phyloP scores from a whole-genome alignment of 2,797 vertebrate species.

The Pyrrhura leucotis region DNA sequence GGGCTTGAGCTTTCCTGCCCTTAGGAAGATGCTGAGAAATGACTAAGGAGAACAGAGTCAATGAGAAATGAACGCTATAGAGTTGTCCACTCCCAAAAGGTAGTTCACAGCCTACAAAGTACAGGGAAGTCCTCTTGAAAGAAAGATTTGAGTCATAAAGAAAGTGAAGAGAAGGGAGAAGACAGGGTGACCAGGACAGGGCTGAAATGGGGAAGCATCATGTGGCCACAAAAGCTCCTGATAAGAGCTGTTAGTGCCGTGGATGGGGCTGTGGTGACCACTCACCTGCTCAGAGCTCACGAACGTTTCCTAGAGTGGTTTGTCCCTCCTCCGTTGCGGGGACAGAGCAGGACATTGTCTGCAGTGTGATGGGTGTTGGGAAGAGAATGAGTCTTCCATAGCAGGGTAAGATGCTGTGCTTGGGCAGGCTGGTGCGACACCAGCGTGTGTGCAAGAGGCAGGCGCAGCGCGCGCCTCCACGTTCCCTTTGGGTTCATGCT shows the following conservation, averaged over 20 bases:
- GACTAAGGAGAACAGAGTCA: neutral
- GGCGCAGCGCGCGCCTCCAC: neutral
- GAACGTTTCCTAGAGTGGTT: neutral
- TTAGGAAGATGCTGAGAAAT: neutral
- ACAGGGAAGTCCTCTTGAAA: neutral
- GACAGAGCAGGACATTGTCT: neutral
- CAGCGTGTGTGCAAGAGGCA: neutral
- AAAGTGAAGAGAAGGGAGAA: conserved; percentile 46
- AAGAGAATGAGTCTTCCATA: neutral
- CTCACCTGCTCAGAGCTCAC: neutral
- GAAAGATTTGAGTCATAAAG: conserved; percentile 40
- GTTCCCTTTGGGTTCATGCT: neutral
- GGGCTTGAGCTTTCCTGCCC: neutral
- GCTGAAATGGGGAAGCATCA: neutral
- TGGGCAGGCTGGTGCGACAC: neutral
- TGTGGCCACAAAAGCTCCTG: accelerated
- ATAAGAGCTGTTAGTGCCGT: neutral
- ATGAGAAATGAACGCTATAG: neutral
- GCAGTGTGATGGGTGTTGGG: neutral
- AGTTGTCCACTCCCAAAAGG: conserved; percentile 33
- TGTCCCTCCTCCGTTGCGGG: accelerated
- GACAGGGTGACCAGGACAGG: neutral
- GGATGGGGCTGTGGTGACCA: neutral
- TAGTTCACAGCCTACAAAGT: neutral
- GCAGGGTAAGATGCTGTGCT: neutral